Evolutionary conservation across 1,140 invertebrate genomes (phyloP).

Genomic region (Portunus trituberculatus): DNA sequence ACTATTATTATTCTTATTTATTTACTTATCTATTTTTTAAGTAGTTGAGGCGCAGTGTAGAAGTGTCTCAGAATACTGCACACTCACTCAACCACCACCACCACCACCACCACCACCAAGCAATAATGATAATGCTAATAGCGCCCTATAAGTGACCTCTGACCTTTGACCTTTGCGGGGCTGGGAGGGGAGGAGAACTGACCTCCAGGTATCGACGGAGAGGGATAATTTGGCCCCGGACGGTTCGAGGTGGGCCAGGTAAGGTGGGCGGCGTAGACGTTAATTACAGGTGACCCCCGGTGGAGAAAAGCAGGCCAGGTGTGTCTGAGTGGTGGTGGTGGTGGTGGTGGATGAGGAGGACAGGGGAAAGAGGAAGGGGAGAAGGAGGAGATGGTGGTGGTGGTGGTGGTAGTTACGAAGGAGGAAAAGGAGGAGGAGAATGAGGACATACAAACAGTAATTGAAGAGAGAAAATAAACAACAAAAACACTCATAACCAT

Average conservation of each 20-base stretch:
- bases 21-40: no score
- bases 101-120: neutral
- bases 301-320: neutral
- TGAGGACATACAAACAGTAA: neutral
- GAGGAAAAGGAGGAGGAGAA: neutral
- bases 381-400: no score
- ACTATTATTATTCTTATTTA: no score
- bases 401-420: no score
- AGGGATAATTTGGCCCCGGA: neutral
- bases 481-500: neutral
- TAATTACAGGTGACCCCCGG: constrained; percentile 7
- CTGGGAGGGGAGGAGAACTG: neutral
- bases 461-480: neutral
- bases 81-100: neutral
- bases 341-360: no score
- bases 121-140: neutral
- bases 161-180: constrained; percentile 15
- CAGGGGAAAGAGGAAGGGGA: no score
- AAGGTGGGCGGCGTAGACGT: neutral
- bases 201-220: neutral
- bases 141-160: neutral
- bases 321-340: neutral
- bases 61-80: neutral
- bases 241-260: neutral
- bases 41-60: no score